Evolutionary conservation across 2,113 vertebrate species (phyloP).

Genomic region (Gallinago jamesoni): DNA sequence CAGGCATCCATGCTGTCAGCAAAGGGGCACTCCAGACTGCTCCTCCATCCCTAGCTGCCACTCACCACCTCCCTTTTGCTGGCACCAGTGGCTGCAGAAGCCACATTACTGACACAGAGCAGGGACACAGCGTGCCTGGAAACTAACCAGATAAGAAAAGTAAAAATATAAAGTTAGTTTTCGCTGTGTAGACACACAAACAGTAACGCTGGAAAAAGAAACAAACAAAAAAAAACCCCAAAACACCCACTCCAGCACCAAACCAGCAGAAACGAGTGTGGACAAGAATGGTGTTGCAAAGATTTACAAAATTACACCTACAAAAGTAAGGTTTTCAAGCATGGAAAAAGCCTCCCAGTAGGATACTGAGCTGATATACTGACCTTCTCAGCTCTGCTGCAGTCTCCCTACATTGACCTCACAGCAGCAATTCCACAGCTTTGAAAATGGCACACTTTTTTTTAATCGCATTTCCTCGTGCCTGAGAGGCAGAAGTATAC

Average conservation of each 20-base stretch:
- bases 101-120: background rate
- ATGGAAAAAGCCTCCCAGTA: background rate
- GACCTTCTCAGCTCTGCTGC: background rate
- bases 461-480: background rate
- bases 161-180: background rate
- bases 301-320: background rate
- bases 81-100: background rate
- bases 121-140: background rate
- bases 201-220: background rate
- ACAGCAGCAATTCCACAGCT: background rate
- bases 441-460: background rate
- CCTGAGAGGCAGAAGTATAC: background rate
- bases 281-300: background rate
- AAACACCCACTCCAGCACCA: background rate
- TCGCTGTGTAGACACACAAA: background rate
- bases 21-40: background rate
- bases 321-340: background rate
- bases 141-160: background rate
- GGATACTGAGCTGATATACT: background rate
- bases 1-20: background rate
- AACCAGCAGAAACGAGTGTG: background rate
- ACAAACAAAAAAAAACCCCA: fast-evolving
- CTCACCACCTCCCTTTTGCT: background rate
- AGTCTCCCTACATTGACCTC: background rate
- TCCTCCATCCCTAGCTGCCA: background rate